phyloP scores from a whole-genome alignment of 2,888 invertebrate species.

The Oegoconia quadripuncta region DNA sequence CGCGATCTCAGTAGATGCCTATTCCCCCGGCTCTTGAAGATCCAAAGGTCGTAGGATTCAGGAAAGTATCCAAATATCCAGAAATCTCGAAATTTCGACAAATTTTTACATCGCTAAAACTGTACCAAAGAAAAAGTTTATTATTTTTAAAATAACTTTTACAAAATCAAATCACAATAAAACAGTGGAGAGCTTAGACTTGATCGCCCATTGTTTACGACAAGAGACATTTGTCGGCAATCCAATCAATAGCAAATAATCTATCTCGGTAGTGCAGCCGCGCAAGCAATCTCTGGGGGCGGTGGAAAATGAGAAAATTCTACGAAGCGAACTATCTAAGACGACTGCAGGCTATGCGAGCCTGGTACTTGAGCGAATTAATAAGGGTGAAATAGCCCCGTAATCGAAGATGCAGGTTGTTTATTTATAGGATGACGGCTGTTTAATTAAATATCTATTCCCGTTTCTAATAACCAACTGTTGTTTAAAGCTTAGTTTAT shows the following conservation, averaged over 20 bases:
- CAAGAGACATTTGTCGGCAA: slow-evolving; percentile 40
- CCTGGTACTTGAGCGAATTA: slow-evolving; percentile 18
- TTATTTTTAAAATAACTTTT: background rate
- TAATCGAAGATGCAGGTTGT: too few species aligned
- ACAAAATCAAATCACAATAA: slow-evolving; percentile 11
- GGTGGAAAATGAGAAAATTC: slow-evolving; percentile 50
- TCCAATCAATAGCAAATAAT: slow-evolving; percentile 64
- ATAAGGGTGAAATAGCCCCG: slow-evolving; percentile 1
- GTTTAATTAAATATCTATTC: too few species aligned
- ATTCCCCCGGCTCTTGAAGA: too few species aligned
- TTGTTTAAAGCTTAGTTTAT: too few species aligned
- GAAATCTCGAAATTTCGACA: too few species aligned
- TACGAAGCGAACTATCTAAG: slow-evolving; percentile 29
- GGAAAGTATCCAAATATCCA: too few species aligned
- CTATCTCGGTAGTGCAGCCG: slow-evolving; percentile 56
- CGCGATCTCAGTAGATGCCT: too few species aligned
- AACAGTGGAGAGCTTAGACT: slow-evolving; percentile 22
- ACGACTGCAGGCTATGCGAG: slow-evolving; percentile 30
- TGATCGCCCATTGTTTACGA: slow-evolving; percentile 36
- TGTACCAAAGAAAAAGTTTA: too few species aligned
- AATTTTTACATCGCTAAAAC: too few species aligned
- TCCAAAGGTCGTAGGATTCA: too few species aligned
- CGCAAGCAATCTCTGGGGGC: slow-evolving; percentile 46
- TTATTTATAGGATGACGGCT: too few species aligned
- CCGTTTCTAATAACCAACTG: too few species aligned